Conservation (phyloP, 2,797 vertebrate species). For the Falco rusticolus region DNA sequence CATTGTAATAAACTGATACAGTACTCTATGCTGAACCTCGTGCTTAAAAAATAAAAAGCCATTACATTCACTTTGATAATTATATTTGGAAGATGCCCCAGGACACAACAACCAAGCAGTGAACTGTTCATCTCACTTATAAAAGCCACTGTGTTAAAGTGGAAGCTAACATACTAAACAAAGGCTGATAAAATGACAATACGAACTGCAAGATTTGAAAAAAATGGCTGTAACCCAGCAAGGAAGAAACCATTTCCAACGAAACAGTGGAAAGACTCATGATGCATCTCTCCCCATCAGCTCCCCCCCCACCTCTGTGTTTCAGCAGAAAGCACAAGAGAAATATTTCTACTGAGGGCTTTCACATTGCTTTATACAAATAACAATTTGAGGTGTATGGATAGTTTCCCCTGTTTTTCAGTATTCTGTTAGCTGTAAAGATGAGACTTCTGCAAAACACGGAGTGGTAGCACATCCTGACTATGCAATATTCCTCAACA, state of each 20-base stretch:
- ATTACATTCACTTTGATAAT: constrained; percentile 52
- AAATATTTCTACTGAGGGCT: background rate
- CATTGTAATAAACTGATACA: background rate
- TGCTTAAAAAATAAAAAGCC: background rate
- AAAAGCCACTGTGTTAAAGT: constrained; percentile 26
- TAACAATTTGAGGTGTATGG: background rate
- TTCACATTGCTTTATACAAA: background rate
- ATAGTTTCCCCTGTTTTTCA: background rate
- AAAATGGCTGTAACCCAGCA: constrained; percentile 10
- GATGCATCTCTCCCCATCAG: background rate
- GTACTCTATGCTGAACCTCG: background rate
- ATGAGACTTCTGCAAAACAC: background rate
- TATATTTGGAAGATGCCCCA: constrained; percentile 50
- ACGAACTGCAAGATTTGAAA: background rate
- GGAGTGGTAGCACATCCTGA: background rate
- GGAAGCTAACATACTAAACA: background rate
- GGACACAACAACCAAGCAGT: constrained; percentile 24
- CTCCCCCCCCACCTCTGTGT: background rate
- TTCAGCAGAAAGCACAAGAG: background rate
- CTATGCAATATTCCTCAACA: background rate
- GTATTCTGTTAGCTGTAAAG: background rate
- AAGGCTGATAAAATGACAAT: constrained; percentile 4
- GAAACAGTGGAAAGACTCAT: background rate
- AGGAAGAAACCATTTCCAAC: background rate
- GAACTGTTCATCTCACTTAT: constrained; percentile 40